Evolutionary conservation across 1,140 invertebrate species (phyloP), one percentile per base, ranked within the genome.

Genomic region (Spodoptera litura): DNA sequence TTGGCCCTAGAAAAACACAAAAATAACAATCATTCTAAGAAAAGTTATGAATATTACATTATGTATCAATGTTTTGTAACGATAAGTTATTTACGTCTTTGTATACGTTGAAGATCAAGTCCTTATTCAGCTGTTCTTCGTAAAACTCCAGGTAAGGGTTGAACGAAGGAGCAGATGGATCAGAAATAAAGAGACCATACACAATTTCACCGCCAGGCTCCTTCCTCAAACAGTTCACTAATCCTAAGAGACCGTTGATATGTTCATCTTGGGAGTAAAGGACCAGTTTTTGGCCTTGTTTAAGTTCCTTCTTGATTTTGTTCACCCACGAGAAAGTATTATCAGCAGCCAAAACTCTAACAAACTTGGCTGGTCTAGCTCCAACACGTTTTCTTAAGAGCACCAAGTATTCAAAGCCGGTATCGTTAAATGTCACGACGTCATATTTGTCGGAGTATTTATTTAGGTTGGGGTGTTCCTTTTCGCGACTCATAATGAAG

Each of bases 21-120:
- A 31, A 6, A 44, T 44, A 0, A 44, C 31, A 31, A 20, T 20
- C 0, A 20, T 0, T 20, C 20, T 20, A 31, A 31, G 4, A 31
- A 0, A 5, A 31, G 3, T 3, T 0, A 31, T 31, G 31, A 31
- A 31, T 2, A 5, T 2, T 31, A 31, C 2, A 31, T 31, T 5
- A 31, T 31, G 31, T 31, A 31, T 31, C 31, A 31, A 31, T 31
- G 4, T 31, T 31, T 31, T 31, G 3, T 31, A 4, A 31, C 1
- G 31, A 0, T 4, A 31, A 31, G 3, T 31, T 31, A 90, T 94
- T 94, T 91, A 96, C 95, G 93, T 97, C 89, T 88, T 96, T 94
- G 87, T 96, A 96, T 10, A 99, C 96, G 89, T 99, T 99, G n/a
- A 97, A 93, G n/a, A 96, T 96, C 75, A 99, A 91, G 90, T 98